Percentiles rank a stretch among this genome's conserved stretches.
Conservation (phyloP, 23 tunicate species). For the Oikopleura dioica region DNA sequence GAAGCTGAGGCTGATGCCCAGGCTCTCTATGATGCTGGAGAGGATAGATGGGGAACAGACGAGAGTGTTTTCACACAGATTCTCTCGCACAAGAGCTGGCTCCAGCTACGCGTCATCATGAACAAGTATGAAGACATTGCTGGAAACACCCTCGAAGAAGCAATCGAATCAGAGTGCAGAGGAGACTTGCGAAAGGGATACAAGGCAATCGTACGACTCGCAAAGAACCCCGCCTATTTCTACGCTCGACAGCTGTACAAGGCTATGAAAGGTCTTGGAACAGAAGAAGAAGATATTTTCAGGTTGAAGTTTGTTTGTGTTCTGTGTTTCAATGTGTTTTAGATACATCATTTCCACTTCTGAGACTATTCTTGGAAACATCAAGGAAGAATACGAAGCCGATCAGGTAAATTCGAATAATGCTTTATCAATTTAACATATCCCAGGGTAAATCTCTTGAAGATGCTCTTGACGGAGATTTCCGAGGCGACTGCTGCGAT, state of each 20-base stretch:
- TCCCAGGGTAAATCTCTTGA: background rate
- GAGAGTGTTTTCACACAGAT: background rate
- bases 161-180: background rate
- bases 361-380: background rate
- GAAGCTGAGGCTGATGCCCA: background rate
- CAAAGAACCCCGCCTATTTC: background rate
- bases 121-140: background rate
- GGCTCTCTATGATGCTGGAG: slow-evolving; percentile 4
- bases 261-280: background rate
- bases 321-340: too few relatives aligned
- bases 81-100: background rate
- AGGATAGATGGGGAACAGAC: slow-evolving; percentile 9
- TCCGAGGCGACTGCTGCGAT: background rate
- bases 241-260: background rate
- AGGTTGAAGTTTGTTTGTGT: too few relatives aligned
- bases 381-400: background rate
- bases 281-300: background rate
- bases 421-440: too few relatives aligned
- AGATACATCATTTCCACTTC: background rate
- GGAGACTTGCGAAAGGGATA: slow-evolving; percentile 11
- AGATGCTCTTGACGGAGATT: background rate
- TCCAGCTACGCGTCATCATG: slow-evolving; percentile 1
- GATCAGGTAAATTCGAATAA: too few relatives aligned
- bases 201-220: slow-evolving; percentile 9
- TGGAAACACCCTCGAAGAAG: background rate